phyloP scores from a whole-genome alignment of 2,888 invertebrate genomes.

The Cyrtodaria siliqua region DNA sequence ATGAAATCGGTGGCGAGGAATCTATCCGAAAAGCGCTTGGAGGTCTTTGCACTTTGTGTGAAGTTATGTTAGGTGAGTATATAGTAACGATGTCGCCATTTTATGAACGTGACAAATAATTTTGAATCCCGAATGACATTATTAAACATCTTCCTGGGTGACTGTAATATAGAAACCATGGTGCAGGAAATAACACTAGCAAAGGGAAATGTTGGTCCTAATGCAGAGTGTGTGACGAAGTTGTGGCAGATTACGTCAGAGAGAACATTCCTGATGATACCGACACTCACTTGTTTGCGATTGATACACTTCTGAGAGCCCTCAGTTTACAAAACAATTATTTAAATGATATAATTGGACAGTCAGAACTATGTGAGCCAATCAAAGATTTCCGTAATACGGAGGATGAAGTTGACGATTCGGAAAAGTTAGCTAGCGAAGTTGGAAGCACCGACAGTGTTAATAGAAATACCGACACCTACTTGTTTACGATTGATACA shows the following conservation, averaged over 20 bases:
- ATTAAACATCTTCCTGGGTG: slow-evolving; percentile 86
- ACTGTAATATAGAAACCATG: slow-evolving; percentile 80
- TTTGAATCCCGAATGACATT: slow-evolving; percentile 80
- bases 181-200: slow-evolving; percentile 85
- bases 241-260: slow-evolving; percentile 86
- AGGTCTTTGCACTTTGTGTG: slow-evolving; percentile 93
- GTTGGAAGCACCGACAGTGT: no score
- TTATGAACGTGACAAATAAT: slow-evolving; percentile 87
- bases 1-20: slow-evolving; percentile 89
- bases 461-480: no score
- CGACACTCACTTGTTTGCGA: slow-evolving; percentile 86
- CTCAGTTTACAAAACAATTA: no score
- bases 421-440: no score
- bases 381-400: no score
- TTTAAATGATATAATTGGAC: no score
- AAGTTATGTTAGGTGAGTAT: slow-evolving; percentile 94
- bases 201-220: slow-evolving; percentile 85
- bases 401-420: no score
- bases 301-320: slow-evolving; percentile 78
- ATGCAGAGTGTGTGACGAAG: slow-evolving; percentile 87
- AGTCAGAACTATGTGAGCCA: no score
- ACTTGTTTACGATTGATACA: slow-evolving; percentile 85
- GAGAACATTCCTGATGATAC: slow-evolving; percentile 84
- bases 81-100: slow-evolving; percentile 89
- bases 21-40: slow-evolving; percentile 89